These are phyloP conservation scores for Vidua chalybeata DNA, from an alignment of 2,113 vertebrate genomes.

Conservation along the genomic window DNA sequence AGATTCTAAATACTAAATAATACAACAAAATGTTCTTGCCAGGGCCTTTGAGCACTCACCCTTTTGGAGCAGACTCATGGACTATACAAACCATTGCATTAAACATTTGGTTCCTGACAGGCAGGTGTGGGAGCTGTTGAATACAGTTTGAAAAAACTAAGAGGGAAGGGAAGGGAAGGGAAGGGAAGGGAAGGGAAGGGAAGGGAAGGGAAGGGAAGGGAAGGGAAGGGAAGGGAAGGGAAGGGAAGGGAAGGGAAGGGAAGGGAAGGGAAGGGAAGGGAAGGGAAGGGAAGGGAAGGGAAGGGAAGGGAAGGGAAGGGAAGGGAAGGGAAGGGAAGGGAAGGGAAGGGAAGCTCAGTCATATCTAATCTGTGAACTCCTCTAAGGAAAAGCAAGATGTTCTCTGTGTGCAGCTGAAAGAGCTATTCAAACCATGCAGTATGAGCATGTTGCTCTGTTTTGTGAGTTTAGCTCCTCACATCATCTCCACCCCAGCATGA, in stretches of 20 bases:
- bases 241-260: no score
- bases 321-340: no score
- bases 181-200: no score
- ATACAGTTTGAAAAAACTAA: neutral
- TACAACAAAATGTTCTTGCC: neutral
- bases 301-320: no score
- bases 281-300: no score
- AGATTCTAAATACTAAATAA: neutral
- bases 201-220: no score
- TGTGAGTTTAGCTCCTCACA: conserved; percentile 21
- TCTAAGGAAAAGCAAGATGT: neutral
- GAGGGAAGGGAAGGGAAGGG: neutral
- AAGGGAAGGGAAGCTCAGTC: neutral
- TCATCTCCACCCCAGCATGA: conserved; percentile 70
- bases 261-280: no score
- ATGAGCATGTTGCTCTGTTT: neutral
- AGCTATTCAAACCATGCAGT: conserved; percentile 11
- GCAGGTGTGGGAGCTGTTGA: neutral
- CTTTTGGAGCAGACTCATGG: neutral
- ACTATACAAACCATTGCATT: neutral
- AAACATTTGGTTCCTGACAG: neutral
- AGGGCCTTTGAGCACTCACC: neutral
- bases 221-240: no score
- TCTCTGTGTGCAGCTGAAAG: neutral
- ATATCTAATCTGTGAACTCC: neutral